A percentile compares a stretch with the other conserved stretches of the same genome.
These are phyloP conservation scores for Scaptomyza pallida DNA, from an alignment of 1,140 invertebrate species.

Conservation along the genomic window DNA sequence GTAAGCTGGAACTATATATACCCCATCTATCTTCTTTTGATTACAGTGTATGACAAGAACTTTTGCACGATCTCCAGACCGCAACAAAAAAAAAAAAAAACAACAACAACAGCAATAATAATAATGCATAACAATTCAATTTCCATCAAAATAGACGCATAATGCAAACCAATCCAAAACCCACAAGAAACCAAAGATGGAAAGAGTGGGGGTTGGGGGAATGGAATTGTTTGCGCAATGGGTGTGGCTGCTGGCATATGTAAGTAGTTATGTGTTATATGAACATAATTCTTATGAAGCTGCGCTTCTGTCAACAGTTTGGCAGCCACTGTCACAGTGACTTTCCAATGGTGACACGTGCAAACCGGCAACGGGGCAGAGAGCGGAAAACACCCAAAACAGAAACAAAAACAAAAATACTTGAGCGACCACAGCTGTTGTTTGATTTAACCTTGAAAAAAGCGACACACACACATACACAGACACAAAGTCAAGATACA, in stretches of 20 bases:
- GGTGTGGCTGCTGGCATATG: slow-evolving; percentile 21
- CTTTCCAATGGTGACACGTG: slow-evolving; percentile 24
- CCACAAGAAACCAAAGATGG: slow-evolving; percentile 9
- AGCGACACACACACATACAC: slow-evolving; percentile 10
- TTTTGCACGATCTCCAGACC: slow-evolving; percentile 66
- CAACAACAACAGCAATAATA: slow-evolving; percentile 48
- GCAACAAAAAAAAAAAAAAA: slow-evolving; percentile 50
- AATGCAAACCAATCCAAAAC: slow-evolving; percentile 43
- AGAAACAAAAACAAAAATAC: slow-evolving; percentile 37
- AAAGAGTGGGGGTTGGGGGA: no score
- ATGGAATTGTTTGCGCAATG: slow-evolving; percentile 19
- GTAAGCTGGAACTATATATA: no score
- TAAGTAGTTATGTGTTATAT: background rate
- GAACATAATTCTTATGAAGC: slow-evolving; percentile 9
- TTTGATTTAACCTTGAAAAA: slow-evolving; percentile 54
- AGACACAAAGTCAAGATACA: background rate
- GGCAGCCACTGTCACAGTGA: background rate
- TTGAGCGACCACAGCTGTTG: slow-evolving; percentile 39
- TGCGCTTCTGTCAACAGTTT: slow-evolving; percentile 26
- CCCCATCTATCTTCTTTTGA: background rate
- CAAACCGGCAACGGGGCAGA: slow-evolving; percentile 15
- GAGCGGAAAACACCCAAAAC: slow-evolving; percentile 31
- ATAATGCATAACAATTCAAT: slow-evolving; percentile 71
- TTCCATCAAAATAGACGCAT: slow-evolving; percentile 57
- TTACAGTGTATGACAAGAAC: slow-evolving; percentile 32